phyloP scores from a whole-genome alignment of 2,113 vertebrate genomes.

The Atlantisia rogersi region DNA sequence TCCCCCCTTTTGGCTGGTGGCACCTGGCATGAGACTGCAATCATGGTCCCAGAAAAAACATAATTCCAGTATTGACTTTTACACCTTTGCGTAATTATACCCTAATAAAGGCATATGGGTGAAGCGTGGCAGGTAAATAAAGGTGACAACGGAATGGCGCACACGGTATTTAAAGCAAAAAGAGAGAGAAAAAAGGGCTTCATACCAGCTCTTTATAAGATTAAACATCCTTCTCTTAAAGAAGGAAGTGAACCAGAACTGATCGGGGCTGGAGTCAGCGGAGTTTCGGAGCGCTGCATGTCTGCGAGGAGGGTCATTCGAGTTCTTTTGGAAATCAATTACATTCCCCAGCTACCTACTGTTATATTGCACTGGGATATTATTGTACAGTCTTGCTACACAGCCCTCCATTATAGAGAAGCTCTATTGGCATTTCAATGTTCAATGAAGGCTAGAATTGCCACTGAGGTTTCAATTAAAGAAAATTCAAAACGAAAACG shows the following conservation, averaged over 20 bases:
- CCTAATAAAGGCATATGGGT: not conserved
- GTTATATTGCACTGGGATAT: conserved; percentile 61
- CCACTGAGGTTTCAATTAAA: conserved; percentile 58
- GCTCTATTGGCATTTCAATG: conserved; percentile 58
- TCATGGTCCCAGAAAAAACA: not conserved
- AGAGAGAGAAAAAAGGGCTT: not conserved
- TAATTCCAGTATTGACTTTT: not conserved
- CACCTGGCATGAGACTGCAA: not conserved
- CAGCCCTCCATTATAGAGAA: conserved; percentile 46
- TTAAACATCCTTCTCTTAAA: conserved; percentile 46
- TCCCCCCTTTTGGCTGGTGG: not conserved
- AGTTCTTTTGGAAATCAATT: conserved; percentile 67
- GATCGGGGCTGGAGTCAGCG: not conserved
- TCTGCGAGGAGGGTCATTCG: conserved; percentile 39
- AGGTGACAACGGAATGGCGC: not conserved
- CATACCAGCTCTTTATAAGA: not conserved
- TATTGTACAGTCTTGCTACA: conserved; percentile 55
- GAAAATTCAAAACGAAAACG: conserved; percentile 45
- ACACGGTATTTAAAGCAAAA: conserved; percentile 6
- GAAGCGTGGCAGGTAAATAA: not conserved
- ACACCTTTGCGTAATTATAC: not conserved
- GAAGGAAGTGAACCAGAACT: conserved; percentile 57
- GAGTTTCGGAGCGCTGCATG: conserved; percentile 7
- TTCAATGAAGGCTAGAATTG: conserved; percentile 53
- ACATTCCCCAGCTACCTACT: conserved; percentile 63